Evolutionary conservation across 2,888 invertebrate species (phyloP), one percentile per base, ranked within the genome.

Genomic region (Scaptomyza cyrtandrae): DNA sequence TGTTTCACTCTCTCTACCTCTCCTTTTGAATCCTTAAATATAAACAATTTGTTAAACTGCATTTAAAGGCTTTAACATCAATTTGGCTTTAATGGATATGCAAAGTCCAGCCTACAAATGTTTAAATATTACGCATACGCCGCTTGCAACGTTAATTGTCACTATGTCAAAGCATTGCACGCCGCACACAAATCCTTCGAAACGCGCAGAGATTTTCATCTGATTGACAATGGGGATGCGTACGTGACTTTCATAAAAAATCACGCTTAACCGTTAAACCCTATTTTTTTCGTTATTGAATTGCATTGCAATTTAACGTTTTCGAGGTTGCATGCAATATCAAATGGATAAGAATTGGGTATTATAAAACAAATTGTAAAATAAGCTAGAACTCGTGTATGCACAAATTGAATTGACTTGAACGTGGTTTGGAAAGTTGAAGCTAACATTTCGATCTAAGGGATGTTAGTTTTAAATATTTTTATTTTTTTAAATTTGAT

Each of bases 51-150:
- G 27, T 16, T 14, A 39, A 64, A 57, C 13, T 46, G 27, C 48
- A 33, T 37, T 44, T 7, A 13, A 13, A 7, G 43, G 13, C 14
- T 58, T 72, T 55, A 49, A 37, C 67, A 76, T 67, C 57, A 71
- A 63, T 61, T 80, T 27, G 9, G 43, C 37, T 37, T 50, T 35
- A 39, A 46, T 35, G 31, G 14, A 16, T 45, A 19, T 27, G 35
- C 33, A 50, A 43, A 37, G 60, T 52, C 65, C 61, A 63, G 66
- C 63, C 53, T 56, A 45, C 10, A 53, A 63, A 59, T 44, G 46
- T 43, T 2, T 37, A 67, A 61, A 66, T 67, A 85, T 80, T 64
- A 45, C 64, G 60, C 45, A 82, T 69, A 64, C 66, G 80, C 68
- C 54, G 65, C 53, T n/a, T 46, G 31, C 44, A 52, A 37, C 43